phyloP scores from a whole-genome alignment of 2,888 invertebrate genomes.

The Odontocolon sp. region DNA sequence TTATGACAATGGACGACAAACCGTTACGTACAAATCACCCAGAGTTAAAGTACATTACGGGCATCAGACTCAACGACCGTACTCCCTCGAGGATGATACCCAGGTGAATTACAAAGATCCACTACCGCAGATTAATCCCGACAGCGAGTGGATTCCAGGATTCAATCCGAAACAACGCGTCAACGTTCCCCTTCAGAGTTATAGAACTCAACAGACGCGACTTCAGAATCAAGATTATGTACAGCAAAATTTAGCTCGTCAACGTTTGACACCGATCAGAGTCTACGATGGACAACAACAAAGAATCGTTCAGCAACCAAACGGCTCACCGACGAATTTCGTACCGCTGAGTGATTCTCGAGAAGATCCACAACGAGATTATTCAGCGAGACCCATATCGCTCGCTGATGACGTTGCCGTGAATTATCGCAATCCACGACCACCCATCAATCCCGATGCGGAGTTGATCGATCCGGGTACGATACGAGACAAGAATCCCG shows the following conservation, averaged over 20 bases:
- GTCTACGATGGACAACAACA: slow-evolving; percentile 41
- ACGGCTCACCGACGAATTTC: slow-evolving; percentile 64
- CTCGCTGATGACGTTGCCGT: slow-evolving; percentile 82
- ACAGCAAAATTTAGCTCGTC: slow-evolving; percentile 34
- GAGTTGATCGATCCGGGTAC: slow-evolving; percentile 82
- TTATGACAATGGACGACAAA: slow-evolving; percentile 67
- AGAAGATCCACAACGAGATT: slow-evolving; percentile 52
- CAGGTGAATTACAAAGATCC: slow-evolving; percentile 88
- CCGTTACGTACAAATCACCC: slow-evolving; percentile 66
- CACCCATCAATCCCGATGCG: slow-evolving; percentile 83
- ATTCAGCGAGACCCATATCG: slow-evolving; percentile 68
- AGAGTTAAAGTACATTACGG: slow-evolving; percentile 83
- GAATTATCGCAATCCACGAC: slow-evolving; percentile 84
- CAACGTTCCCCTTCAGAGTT: slow-evolving; percentile 23
- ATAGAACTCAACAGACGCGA: slow-evolving; percentile 38
- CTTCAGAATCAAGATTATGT: slow-evolving; percentile 43
- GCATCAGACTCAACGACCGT: slow-evolving; percentile 79
- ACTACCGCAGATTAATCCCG: slow-evolving; percentile 86
- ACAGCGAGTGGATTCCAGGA: slow-evolving; percentile 84
- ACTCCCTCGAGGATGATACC: slow-evolving; percentile 86
- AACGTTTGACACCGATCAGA: slow-evolving; percentile 41
- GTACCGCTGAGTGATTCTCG: slow-evolving; percentile 66
- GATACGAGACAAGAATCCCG: slow-evolving; percentile 62
- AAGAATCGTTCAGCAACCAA: slow-evolving; percentile 48
- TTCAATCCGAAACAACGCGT: slow-evolving; percentile 75